Base-by-base conservation (phyloP, 2,113 vertebrate species). In the Microtus pennsylvanicus region DNA sequence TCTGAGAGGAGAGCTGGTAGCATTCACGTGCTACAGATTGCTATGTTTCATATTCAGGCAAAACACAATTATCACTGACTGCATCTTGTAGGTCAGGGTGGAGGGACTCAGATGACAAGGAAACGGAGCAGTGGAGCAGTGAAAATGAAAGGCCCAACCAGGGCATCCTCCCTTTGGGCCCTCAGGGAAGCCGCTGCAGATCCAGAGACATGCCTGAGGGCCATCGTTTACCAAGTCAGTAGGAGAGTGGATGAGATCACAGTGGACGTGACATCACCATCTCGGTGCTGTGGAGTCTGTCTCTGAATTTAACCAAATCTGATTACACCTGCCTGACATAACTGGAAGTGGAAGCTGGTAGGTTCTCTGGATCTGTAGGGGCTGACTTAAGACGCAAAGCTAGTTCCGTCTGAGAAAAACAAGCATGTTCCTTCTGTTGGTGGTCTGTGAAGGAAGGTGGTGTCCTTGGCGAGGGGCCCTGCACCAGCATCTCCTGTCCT, bases 301-400 rank as follows among this genome's bases (percentile, higher is more conserved):
- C 47, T 63, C 47, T 65, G 33, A 58, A 38, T 35, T 85, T 81
- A n/a, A 26, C 14, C 80, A 88, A 58, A 70, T 75, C 75, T 77
- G 85, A 74, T 52, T 65, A 38, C 47, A 47, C 38, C 50, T 72
- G 70, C 83, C 63, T 63, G 35, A 86, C 69, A 70, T 70, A 87
- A 69, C 24, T 94, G 47, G 63, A 88, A 85, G 4, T 67, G 42
- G 83, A 95, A 95, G 70, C 69, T 87, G 85, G 35, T 33, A 70
- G 58, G 52, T 50, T 94, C 74, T 86, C 95, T 81, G 61, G 45
- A 61, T 65, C 58, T 86, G 12, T 22, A 19, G 45, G 0, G 0
- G 7, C 88, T 87, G 83, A 58, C 63, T 30, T 28, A 16, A 65
- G 35, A 77, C 26, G 67, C 22, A 30, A 33, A 83, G 72, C 38